Evolutionary conservation across 1,140 invertebrate species (phyloP), one percentile per base, ranked within the genome.

Genomic region (Ganaspis sp.): DNA sequence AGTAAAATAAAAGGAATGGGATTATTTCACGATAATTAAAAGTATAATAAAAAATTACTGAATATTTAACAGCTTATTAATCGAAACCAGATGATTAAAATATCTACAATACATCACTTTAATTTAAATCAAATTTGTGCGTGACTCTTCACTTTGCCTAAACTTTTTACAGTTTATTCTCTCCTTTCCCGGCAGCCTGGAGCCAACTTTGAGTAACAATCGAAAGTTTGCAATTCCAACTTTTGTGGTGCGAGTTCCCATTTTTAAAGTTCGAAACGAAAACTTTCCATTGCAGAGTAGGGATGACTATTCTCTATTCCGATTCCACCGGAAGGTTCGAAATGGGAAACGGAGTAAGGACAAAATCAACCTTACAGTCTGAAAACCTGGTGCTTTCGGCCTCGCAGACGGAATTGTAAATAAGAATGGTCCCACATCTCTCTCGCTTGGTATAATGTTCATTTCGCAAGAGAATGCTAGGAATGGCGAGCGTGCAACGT

Each of bases 381-480:
- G 11, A 17, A 17, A 49, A 49, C 45, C n/a, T 17, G 45, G 8
- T 34, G 29, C 29, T 34, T 34, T 34, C 29, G 29, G 29, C 29
- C 45, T 49, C 5, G 42, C n/a, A 49, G 42, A 49, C 12, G 77
- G 83, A 86, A 87, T 84, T 76, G 79, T 86, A 86, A 86, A 85
- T 86, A 87, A 85, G 81, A 87, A 87, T 84, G 74, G 72, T 9
- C 42, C 69, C 78, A 69, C 37, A 17, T 80, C 82, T 72, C 82
- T 78, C 73, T 78, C 21, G 40, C 74, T 74, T 73, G 72, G 77
- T 77, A 80, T 76, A 83, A 78, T 83, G 78, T 85, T 87, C 85
- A 83, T 86, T 87, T 86, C 69, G 77, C 64, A 81, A 38, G 54
- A 53, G 83, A 82, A 87, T 83, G 76, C 69, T 40, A 72, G 54